Evolutionary conservation across 1,140 invertebrate species (phyloP).

Genomic region (Apis laboriosa): DNA sequence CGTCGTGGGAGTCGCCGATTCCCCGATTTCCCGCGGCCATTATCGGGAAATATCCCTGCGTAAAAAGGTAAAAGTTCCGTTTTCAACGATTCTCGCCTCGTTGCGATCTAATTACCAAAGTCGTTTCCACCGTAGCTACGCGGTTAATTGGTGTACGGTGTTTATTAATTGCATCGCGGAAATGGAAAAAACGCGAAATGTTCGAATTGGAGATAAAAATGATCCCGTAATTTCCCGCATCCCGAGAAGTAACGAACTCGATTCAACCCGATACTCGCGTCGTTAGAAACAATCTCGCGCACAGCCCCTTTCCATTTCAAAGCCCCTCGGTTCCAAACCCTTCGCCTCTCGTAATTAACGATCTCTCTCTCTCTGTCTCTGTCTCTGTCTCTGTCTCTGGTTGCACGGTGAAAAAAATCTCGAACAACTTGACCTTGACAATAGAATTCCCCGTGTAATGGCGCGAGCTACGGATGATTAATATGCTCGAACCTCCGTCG

Average conservation of each 20-base stretch:
- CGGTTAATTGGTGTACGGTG: no score
- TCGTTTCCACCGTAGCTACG: background rate
- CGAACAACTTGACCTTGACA: slow-evolving; percentile 40
- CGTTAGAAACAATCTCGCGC: background rate
- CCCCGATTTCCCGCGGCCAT: slow-evolving; percentile 69
- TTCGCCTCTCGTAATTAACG: slow-evolving; percentile 21
- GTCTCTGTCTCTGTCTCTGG: no score
- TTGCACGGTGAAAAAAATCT: slow-evolving; percentile 2
- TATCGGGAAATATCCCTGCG: slow-evolving; percentile 54
- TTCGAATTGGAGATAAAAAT: background rate
- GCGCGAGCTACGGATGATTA: slow-evolving; percentile 21
- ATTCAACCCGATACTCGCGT: background rate
- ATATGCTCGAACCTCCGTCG: slow-evolving; percentile 39
- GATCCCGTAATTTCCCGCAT: background rate
- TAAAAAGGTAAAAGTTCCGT: background rate
- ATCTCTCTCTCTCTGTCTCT: background rate
- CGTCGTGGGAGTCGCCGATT: slow-evolving; percentile 70
- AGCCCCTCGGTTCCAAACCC: background rate
- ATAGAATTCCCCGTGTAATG: slow-evolving; percentile 31
- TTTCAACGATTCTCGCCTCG: background rate
- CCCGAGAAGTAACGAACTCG: background rate
- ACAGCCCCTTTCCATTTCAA: background rate
- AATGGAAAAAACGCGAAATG: no score
- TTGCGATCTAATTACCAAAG: background rate
- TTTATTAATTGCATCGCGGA: background rate